Base-by-base conservation (phyloP, 2,797 vertebrate genomes). In the Florisuga fusca region DNA sequence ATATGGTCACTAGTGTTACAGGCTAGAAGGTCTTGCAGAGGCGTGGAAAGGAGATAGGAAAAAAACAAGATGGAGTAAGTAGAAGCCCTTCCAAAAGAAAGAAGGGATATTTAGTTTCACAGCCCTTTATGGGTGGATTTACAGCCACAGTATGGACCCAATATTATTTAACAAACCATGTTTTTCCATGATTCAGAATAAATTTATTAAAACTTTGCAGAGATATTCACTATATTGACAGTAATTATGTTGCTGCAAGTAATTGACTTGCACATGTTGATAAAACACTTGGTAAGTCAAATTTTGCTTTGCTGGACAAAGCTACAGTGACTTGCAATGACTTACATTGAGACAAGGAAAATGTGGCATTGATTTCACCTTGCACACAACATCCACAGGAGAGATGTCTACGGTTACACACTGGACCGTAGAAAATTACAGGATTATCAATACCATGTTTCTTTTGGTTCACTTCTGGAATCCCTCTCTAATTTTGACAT, bases 401-500 rank as follows among this genome's bases (percentile, higher is more conserved):
- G 46, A 87, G 34, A 90, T 61, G 62, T 83, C 81, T 95, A 41
- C 62, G 68, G 27, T 90, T 87, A 55, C 34, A 75, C 20, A 76
- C 26, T 61, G 38, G 36, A 68, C 66, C 0, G 1, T 53, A 81
- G 64, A 92, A 95, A 94, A 93, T 91, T 87, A 54, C 53, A 31
- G n/a, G 71, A 85, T 93, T 95, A 96, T 93, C 84, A 93, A 90
- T 95, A 77, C 72, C 78, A 92, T 83, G 58, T 74, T 93, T 83
- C 71, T 83, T 93, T 87, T 83, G 19, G 15, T 78, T 87, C 46
- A 51, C 46, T 92, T 81, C 72, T 89, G 64, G 57, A 89, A 84
- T 90, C 54, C 12, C 9, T 84, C 68, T 84, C 67, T 88, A 67
- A 61, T 84, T 89, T 58, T 95, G 87, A 85, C 84, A 54, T 53